Evolutionary conservation across 1,140 invertebrate species (phyloP), one percentile per base, ranked within the genome.

Genomic region (Ylistrum balloti): DNA sequence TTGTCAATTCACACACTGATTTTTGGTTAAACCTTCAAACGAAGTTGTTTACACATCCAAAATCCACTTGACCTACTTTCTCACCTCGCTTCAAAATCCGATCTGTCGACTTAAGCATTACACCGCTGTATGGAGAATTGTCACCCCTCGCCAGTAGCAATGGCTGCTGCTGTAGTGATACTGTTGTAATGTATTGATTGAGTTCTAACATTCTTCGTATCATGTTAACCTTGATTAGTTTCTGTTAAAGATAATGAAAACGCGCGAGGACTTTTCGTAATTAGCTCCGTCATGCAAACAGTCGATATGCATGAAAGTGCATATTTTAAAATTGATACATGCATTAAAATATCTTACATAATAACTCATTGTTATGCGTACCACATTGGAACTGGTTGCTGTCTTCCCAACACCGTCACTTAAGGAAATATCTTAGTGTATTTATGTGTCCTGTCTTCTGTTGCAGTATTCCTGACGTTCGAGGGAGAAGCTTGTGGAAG

Each of bases 241-340:
- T 74, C 56, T 28, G 56, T 74, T 74, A 74, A 74, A 74, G 56
- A 74, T 74, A 74, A 74, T 74, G 56, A 74, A 74, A 74, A 74
- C 56, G 56, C 56, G 22, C 28, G 56, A n/a, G 22, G 56, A 74
- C 28, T 74, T 74, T 74, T 28, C 56, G n/a, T 74, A 74, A 74
- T 74, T 28, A 74, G 3, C 56, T 28, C 22, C 11, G 56, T n/a
- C 56, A 74, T 74, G 56, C 56, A 74, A 74, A 74, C 22, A 74
- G n/a, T 74, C 56, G 56, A 28, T 28, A 28, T 17, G 56, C 9
- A 74, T 74, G 20, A n/a, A 74, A n/a, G 56, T 74, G 56, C 22
- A 74, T 28, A 74, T 28, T n/a, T n/a, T 28, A 28, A 74, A 74
- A 3, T 5, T 74, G n/a, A 28, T 9, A 74, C 56, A n/a, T 74